Conservation (phyloP, 92 coral and sea anemone species). For the Zoanthus sansibaricus region DNA sequence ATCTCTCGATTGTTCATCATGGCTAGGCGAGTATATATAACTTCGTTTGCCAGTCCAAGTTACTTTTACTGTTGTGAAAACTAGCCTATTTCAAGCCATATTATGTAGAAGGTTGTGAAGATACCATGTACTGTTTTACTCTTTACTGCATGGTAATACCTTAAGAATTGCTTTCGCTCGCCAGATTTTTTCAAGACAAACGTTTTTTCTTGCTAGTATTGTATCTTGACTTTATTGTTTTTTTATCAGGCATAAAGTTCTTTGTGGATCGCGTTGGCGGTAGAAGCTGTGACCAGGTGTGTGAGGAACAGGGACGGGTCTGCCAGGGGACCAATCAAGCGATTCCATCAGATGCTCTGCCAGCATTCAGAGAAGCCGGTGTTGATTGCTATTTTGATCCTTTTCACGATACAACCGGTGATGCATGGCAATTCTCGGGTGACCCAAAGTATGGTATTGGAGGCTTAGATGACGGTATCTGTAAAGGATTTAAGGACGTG, state of each 20-base stretch:
- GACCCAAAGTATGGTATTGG: neutral
- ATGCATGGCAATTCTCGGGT: neutral
- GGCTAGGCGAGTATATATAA: too few species aligned
- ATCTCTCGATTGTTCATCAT: too few species aligned
- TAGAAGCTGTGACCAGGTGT: slow-evolving; percentile 16
- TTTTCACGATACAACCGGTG: neutral
- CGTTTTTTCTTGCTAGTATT: neutral
- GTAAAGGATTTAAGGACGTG: neutral
- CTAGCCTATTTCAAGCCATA: too few species aligned
- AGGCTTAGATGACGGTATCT: slow-evolving; percentile 6
- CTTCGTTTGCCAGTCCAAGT: too few species aligned
- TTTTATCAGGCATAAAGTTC: neutral
- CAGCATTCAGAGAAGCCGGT: neutral
- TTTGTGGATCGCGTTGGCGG: slow-evolving; percentile 25
- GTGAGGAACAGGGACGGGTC: slow-evolving; percentile 1
- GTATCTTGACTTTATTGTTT: neutral
- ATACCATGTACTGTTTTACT: too few species aligned
- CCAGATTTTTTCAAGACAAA: too few species aligned
- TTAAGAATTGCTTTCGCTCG: too few species aligned
- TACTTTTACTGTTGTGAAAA: too few species aligned
- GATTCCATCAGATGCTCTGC: neutral
- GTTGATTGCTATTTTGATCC: neutral
- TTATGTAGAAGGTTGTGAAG: too few species aligned
- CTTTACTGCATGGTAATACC: too few species aligned
- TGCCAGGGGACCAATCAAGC: slow-evolving; percentile 11